Conservation (phyloP, 2,888 invertebrate species). For the Odontothrips loti region DNA sequence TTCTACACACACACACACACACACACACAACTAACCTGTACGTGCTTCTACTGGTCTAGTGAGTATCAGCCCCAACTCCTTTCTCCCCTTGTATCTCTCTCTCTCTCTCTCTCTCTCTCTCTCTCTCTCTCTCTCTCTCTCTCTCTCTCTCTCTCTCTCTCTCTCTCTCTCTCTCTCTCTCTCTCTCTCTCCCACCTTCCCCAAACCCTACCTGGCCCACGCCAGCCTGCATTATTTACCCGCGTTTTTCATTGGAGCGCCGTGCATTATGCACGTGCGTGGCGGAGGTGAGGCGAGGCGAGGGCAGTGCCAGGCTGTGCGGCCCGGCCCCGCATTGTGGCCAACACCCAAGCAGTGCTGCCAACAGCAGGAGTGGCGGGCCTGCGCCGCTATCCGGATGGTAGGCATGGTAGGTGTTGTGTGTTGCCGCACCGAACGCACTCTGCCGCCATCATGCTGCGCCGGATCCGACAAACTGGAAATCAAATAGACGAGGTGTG, state of each 20-base stretch:
- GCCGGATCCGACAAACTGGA: too few relatives aligned
- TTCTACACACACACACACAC: too few relatives aligned
- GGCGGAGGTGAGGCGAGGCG: not conserved
- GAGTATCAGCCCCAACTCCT: not conserved
- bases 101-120: not conserved
- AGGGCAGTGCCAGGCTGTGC: not conserved
- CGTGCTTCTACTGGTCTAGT: not conserved
- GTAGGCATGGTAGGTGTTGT: not conserved
- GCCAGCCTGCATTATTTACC: slow-evolving; percentile 8
- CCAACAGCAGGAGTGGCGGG: too few relatives aligned
- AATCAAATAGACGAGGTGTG: too few relatives aligned
- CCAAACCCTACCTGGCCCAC: not conserved
- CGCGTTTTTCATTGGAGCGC: slow-evolving; percentile 22
- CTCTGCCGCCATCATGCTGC: too few relatives aligned
- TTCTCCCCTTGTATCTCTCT: not conserved
- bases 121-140: not conserved
- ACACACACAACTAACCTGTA: not conserved
- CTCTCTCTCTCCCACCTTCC: not conserved
- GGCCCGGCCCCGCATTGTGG: not conserved
- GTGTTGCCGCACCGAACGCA: too few relatives aligned
- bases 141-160: not conserved
- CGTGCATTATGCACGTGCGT: slow-evolving; percentile 13
- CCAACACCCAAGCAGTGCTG: not conserved
- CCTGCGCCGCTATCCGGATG: too few relatives aligned
- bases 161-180: not conserved